A percentile compares a stretch with the other conserved stretches of the same genome.
Conservation (phyloP, 2,888 invertebrate genomes). For the Phaonia tiefii region DNA sequence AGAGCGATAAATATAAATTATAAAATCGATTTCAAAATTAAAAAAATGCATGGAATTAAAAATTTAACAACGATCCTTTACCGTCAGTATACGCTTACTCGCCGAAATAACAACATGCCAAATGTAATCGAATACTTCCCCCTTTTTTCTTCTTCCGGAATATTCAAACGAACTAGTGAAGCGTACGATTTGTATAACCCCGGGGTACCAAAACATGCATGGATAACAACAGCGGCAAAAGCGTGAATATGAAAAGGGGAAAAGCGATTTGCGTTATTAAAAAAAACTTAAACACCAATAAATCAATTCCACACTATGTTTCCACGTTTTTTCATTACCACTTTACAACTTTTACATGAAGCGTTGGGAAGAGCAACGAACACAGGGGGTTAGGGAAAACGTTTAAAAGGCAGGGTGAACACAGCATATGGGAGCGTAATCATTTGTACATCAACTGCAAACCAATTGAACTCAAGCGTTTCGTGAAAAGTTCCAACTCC, state of each 20-base stretch:
- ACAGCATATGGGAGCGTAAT: conserved; percentile 48
- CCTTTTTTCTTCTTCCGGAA: conserved; percentile 26
- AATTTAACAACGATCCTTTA: conserved; percentile 15
- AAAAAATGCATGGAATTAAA: conserved; percentile 21
- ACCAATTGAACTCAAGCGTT: background rate
- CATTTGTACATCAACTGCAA: conserved; percentile 33
- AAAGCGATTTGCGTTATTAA: conserved; percentile 44
- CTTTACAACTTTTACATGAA: conserved; percentile 5
- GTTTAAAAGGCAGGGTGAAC: background rate
- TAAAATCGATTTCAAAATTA: conserved; percentile 11
- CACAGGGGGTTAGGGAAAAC: background rate
- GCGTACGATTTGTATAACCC: conserved; percentile 37
- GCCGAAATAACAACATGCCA: conserved; percentile 24
- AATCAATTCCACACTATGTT: conserved; percentile 53
- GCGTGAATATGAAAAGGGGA: background rate
- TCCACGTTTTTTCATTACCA: conserved; percentile 9
- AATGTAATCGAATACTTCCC: conserved; percentile 37
- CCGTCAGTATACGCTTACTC: background rate
- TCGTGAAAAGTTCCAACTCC: conserved; percentile 6
- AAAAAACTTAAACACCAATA: conserved; percentile 55
- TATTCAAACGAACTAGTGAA: conserved; percentile 39
- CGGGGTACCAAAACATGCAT: conserved; percentile 33
- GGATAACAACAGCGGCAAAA: conserved; percentile 32
- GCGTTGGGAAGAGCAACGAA: background rate
- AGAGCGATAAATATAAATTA: conserved; percentile 16